Evolutionary conservation across 2,888 invertebrate species (phyloP).

Genomic region (Agonopterix alstromeriana): DNA sequence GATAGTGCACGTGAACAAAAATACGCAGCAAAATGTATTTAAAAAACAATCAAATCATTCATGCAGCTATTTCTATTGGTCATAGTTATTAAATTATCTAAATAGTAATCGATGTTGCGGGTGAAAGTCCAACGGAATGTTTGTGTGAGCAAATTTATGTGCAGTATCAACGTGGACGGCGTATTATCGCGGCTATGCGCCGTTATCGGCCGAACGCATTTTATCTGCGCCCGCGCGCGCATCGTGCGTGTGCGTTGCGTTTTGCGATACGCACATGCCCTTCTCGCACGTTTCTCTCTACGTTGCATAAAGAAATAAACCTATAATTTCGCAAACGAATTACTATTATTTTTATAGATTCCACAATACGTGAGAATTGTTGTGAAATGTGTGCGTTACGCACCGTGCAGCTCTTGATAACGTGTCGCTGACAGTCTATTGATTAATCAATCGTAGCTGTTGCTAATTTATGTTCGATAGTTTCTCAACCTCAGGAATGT

Average conservation of each 20-base stretch:
- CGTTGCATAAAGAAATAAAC: slow-evolving; percentile 37
- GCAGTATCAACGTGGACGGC: slow-evolving; percentile 36
- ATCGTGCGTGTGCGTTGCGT: slow-evolving; percentile 55
- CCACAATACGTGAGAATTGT: slow-evolving; percentile 61
- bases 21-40: no score
- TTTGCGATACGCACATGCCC: slow-evolving; percentile 48
- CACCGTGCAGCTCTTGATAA: slow-evolving; percentile 28
- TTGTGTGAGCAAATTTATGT: slow-evolving; percentile 40
- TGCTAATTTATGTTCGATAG: background rate
- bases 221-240: slow-evolving; percentile 57
- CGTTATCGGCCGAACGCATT: slow-evolving; percentile 57
- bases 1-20: no score
- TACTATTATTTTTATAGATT: slow-evolving; percentile 29
- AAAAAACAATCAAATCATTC: no score
- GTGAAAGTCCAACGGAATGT: slow-evolving; percentile 25
- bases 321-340: slow-evolving; percentile 63
- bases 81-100: background rate
- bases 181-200: slow-evolving; percentile 45
- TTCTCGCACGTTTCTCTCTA: slow-evolving; percentile 42
- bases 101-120: slow-evolving; percentile 9
- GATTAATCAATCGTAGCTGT: background rate
- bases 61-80: background rate
- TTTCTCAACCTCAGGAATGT: no score
- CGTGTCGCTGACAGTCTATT: background rate
- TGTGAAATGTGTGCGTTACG: slow-evolving; percentile 64